Percentiles rank a stretch among this genome's conserved stretches.
Evolutionary conservation across 2,888 invertebrate species (phyloP).

Genomic region (Tenthredo scrophulariae): DNA sequence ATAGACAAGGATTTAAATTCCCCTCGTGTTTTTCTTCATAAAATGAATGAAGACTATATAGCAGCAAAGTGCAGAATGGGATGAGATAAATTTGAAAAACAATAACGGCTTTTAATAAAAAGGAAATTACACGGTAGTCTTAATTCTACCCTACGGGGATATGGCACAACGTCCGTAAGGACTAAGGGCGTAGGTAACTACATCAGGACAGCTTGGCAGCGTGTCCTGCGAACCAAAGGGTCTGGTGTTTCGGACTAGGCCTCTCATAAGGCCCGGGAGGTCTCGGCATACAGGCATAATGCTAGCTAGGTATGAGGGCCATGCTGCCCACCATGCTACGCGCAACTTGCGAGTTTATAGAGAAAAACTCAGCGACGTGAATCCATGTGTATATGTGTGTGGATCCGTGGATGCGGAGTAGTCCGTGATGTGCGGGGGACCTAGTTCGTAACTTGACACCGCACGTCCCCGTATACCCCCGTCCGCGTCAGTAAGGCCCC

Average conservation of each 20-base stretch:
- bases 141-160: background rate
- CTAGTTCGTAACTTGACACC: constrained; percentile 73
- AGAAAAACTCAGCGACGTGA: background rate
- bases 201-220: constrained; percentile 35
- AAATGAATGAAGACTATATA: background rate
- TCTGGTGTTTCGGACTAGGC: constrained; percentile 7
- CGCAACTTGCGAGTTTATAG: background rate
- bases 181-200: constrained; percentile 53
- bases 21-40: background rate
- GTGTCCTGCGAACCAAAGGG: constrained; percentile 1
- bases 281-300: background rate
- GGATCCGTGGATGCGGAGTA: background rate
- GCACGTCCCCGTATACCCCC: constrained; percentile 60
- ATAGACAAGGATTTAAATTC: constrained; percentile 38
- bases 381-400: background rate
- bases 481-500: constrained; percentile 65
- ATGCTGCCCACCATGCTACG: background rate
- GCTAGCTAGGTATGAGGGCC: background rate
- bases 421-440: constrained; percentile 56
- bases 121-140: constrained; percentile 7
- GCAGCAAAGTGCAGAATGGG: no score
- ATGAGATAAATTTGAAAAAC: background rate
- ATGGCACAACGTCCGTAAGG: constrained; percentile 51
- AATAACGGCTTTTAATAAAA: background rate
- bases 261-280: constrained; percentile 7